Evolutionary conservation across 2,113 vertebrate species (phyloP).

Genomic region (Caloenas nicobarica): DNA sequence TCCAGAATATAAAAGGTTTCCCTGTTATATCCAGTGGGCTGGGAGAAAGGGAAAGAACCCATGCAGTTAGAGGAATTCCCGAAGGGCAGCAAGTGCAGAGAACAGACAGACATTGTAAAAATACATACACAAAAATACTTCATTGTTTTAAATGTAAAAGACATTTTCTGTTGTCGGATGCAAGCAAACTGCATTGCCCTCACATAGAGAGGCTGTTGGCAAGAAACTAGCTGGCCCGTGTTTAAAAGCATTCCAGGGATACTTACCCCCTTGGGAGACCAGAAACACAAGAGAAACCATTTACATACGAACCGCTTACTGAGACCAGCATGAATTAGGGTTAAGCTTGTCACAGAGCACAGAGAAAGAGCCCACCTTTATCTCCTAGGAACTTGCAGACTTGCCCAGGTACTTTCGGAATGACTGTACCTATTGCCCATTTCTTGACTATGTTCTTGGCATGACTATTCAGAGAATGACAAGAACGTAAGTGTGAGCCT

Average conservation of each 20-base stretch:
- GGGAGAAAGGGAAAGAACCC: not conserved
- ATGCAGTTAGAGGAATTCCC: slow-evolving; percentile 24
- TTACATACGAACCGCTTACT: not conserved
- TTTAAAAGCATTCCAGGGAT: slow-evolving; percentile 63
- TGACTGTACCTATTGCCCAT: not conserved
- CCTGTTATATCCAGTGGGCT: not conserved
- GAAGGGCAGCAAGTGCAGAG: not conserved
- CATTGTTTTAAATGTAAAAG: slow-evolving; percentile 32
- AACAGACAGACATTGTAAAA: slow-evolving; percentile 50
- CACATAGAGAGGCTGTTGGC: slow-evolving; percentile 2
- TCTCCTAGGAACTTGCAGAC: not conserved
- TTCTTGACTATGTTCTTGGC: not conserved
- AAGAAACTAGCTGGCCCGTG: slow-evolving; percentile 17
- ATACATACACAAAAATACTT: not conserved
- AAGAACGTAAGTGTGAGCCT: not conserved
- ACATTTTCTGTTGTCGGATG: slow-evolving; percentile 23
- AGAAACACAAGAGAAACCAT: slow-evolving; percentile 1
- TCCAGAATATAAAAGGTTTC: not conserved
- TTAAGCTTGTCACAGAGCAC: not conserved
- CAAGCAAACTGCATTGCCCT: not conserved
- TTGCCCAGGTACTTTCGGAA: not conserved
- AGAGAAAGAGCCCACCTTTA: not conserved
- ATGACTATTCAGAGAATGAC: not conserved
- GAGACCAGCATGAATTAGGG: not conserved
- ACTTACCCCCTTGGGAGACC: slow-evolving; percentile 9